Evolutionary conservation across 2,888 invertebrate species (phyloP).

Genomic region (Tenthredo distinguenda): DNA sequence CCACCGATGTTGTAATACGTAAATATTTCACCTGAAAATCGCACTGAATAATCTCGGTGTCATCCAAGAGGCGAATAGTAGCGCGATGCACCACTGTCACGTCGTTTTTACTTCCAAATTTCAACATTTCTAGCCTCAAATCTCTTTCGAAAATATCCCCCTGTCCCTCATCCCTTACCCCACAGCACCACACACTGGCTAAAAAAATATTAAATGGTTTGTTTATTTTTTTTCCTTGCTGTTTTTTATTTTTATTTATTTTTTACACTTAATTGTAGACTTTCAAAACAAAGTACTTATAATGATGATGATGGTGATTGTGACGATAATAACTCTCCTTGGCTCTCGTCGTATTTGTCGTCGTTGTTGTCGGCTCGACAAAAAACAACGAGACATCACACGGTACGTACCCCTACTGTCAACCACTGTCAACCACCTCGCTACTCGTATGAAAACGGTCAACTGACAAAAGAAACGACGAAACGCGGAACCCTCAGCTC

Average conservation of each 20-base stretch:
- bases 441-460: slow-evolving; percentile 17
- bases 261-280: not conserved
- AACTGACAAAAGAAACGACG: slow-evolving; percentile 15
- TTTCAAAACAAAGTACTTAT: not conserved
- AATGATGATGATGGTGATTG: not conserved
- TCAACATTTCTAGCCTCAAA: slow-evolving; percentile 78
- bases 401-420: slow-evolving; percentile 30
- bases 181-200: slow-evolving; percentile 75
- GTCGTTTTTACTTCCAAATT: slow-evolving; percentile 80
- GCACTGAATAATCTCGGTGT: slow-evolving; percentile 94
- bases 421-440: slow-evolving; percentile 24
- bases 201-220: slow-evolving; percentile 42
- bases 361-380: slow-evolving; percentile 35
- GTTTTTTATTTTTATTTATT: not conserved
- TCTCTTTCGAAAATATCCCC: slow-evolving; percentile 75
- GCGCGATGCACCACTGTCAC: slow-evolving; percentile 78
- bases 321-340: not conserved
- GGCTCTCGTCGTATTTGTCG: not conserved
- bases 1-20: slow-evolving; percentile 5
- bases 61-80: slow-evolving; percentile 93
- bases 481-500: not conserved
- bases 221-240: not conserved
- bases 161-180: slow-evolving; percentile 74
- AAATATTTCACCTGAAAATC: slow-evolving; percentile 88
- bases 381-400: slow-evolving; percentile 46